phyloP scores from a whole-genome alignment of 1,140 invertebrate genomes.

The Cataglyphis hispanica region DNA sequence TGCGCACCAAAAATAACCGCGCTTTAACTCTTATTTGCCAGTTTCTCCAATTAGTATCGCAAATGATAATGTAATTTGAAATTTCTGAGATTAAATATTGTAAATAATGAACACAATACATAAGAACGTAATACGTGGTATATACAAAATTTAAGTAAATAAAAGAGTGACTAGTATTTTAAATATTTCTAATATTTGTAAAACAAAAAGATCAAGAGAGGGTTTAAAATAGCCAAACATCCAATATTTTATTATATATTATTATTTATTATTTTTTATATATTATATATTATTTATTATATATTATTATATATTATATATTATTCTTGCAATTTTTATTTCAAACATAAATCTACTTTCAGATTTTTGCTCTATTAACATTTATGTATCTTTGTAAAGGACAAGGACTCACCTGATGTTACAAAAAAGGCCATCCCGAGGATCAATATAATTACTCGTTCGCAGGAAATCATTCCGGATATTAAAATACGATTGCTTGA shows the following conservation, averaged over 20 bases:
- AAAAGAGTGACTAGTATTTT: neutral
- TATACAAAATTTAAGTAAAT: neutral
- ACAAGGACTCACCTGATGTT: slow-evolving; percentile 63
- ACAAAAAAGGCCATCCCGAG: slow-evolving; percentile 48
- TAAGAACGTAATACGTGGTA: neutral
- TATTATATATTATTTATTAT: too few species aligned
- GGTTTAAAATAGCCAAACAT: neutral
- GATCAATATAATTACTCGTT: slow-evolving; percentile 21
- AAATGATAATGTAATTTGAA: too few species aligned
- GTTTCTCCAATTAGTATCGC: too few species aligned
- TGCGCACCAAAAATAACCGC: too few species aligned
- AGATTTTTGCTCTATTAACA: neutral
- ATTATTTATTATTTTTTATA: too few species aligned
- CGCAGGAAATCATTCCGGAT: slow-evolving; percentile 40
- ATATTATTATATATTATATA: too few species aligned
- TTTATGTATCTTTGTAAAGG: neutral
- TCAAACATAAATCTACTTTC: neutral
- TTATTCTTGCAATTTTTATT: neutral
- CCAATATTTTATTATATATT: too few species aligned
- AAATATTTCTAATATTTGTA: neutral
- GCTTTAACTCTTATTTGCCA: too few species aligned
- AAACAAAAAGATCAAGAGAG: neutral
- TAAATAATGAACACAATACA: too few species aligned
- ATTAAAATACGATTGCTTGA: neutral
- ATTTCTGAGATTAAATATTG: too few species aligned